Base-by-base conservation (phyloP, 2,113 vertebrate species). In the Chascanopsetta lugubris region DNA sequence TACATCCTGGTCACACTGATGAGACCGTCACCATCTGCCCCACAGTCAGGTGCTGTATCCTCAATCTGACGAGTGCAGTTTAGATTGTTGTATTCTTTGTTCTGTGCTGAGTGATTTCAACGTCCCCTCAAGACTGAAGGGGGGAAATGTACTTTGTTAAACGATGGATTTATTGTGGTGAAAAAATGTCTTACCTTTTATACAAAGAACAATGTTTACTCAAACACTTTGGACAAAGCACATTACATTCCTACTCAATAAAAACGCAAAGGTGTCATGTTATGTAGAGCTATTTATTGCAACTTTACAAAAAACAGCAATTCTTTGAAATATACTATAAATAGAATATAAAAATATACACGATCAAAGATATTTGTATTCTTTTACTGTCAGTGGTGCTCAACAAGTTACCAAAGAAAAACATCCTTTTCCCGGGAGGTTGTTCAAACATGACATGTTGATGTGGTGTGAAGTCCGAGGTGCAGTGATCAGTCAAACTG, bases 401-500 rank as follows among this genome's bases (percentile, higher is more conserved):
- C 15, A 38, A 10, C 12, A 38, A 7, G 4, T 38, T 5, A 15
- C 36, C 36, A 2, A 8, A n/a, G 5, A n/a, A 42, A n/a, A n/a
- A n/a, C 12, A 6, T 2, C 17, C 11, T n/a, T n/a, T n/a, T n/a
- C n/a, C n/a, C n/a, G n/a, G n/a, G n/a, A n/a, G n/a, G n/a, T n/a
- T n/a, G 12, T 64, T 17, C 3, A 38, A 13, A 57, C 43, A 22
- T 24, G 2, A 6, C 8, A 15, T 15, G 3, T 5, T 6, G 1
- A 13, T 78, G 29, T 30, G 29, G 4, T 30, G 38, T 12, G 38
- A n/a, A 6, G 12, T 18, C 38, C 1, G 38, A 42, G 17, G 15
- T 42, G 17, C 8, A 91, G 63, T 63, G 87, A 66, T 74, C 29
- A 90, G 77, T 94, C 87, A 85, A 98, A 96, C 64, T 98, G 94